A percentile compares a stretch with the other conserved stretches of the same genome.
phyloP scores from a whole-genome alignment of 2,888 invertebrate species.

The Drosophila colorata region DNA sequence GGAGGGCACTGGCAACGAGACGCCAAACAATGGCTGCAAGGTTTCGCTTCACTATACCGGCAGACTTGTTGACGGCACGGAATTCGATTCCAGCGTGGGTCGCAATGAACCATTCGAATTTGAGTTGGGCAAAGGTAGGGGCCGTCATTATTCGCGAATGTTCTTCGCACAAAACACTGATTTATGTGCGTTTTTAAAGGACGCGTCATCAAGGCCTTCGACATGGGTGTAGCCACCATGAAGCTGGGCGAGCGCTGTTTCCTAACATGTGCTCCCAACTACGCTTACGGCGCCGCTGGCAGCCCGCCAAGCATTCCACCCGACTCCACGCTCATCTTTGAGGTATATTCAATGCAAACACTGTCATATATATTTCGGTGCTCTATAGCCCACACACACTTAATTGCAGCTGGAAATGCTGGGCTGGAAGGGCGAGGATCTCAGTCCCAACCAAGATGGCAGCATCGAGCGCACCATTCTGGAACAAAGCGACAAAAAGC shows the following conservation, averaged over 20 bases:
- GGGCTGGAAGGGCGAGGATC: conserved; percentile 94
- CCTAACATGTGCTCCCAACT: conserved; percentile 94
- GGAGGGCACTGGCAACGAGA: conserved; percentile 91
- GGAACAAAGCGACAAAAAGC: conserved; percentile 89
- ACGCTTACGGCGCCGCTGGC: conserved; percentile 95
- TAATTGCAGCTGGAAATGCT: conserved; percentile 93
- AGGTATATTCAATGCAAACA: conserved; percentile 86
- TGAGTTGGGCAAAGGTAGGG: conserved; percentile 92
- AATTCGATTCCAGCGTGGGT: conserved; percentile 96
- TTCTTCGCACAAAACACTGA: background rate
- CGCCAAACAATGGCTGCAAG: conserved; percentile 90
- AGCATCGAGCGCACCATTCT: conserved; percentile 92
- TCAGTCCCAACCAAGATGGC: conserved; percentile 93
- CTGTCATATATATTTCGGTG: background rate
- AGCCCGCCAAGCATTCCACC: conserved; percentile 95
- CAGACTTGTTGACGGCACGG: conserved; percentile 92
- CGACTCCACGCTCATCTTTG: conserved; percentile 94
- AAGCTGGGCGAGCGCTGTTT: conserved; percentile 94
- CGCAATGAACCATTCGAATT: conserved; percentile 94
- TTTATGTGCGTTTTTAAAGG: conserved; percentile 85
- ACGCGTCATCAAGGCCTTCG: conserved; percentile 96
- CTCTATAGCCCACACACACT: background rate
- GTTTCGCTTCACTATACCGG: conserved; percentile 95
- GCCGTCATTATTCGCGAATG: background rate
- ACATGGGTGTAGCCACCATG: conserved; percentile 97